Evolutionary conservation across 2,888 invertebrate species (phyloP).

Genomic region (Stramonita haemastoma): DNA sequence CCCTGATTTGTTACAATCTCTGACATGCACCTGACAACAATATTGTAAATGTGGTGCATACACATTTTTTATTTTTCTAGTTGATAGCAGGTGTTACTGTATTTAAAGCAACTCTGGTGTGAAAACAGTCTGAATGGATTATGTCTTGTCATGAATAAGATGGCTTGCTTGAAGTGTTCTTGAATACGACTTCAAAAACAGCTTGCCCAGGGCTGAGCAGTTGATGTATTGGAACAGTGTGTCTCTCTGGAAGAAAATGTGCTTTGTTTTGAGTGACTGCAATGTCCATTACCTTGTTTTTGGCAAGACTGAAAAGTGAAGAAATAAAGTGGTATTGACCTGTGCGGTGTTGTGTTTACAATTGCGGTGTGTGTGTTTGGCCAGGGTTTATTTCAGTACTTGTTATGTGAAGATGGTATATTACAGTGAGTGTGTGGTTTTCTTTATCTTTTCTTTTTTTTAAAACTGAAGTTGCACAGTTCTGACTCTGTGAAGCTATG

Average conservation of each 20-base stretch:
- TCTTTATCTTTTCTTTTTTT: too few relatives aligned
- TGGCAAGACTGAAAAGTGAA: not conserved
- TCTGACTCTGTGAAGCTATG: too few relatives aligned
- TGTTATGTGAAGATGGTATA: too few relatives aligned
- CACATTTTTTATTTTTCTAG: not conserved
- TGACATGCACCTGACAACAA: slow-evolving; percentile 21
- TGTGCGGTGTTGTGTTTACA: slow-evolving; percentile 1
- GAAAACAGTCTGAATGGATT: not conserved
- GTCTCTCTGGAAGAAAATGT: not conserved
- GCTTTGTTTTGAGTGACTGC: not conserved
- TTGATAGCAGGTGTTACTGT: not conserved
- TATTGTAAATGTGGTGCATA: not conserved
- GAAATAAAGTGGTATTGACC: not conserved
- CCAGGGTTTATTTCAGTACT: not conserved
- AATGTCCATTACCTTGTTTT: not conserved
- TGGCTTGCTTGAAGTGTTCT: not conserved
- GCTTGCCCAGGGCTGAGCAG: not conserved
- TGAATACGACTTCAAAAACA: not conserved
- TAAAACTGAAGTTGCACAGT: too few relatives aligned
- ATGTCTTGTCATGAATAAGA: not conserved
- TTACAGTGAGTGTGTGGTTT: too few relatives aligned
- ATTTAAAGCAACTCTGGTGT: not conserved
- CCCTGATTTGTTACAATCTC: slow-evolving; percentile 8
- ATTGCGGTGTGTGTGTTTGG: not conserved
- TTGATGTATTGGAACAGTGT: not conserved